phyloP scores from a whole-genome alignment of 2,113 vertebrate genomes.

The Furnarius figulus region DNA sequence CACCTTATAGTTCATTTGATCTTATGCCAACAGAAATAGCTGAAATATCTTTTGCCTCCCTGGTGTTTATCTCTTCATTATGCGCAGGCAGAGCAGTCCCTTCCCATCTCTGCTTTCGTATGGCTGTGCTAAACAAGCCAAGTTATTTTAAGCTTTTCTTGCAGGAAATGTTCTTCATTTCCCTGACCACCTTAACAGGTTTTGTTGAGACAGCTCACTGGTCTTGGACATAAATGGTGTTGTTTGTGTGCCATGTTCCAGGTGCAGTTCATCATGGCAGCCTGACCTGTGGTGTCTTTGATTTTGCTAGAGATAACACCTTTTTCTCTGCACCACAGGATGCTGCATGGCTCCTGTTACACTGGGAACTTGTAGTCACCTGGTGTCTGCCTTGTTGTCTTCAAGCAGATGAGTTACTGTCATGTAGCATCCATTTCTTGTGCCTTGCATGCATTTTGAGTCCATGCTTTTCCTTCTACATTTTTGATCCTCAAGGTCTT shows the following conservation, averaged over 20 bases:
- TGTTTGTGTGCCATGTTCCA: not conserved
- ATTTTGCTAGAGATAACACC: not conserved
- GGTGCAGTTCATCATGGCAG: not conserved
- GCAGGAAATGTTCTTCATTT: not conserved
- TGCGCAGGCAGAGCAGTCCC: not conserved
- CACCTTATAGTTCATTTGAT: not conserved
- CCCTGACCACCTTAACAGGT: not conserved
- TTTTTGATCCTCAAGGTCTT: not conserved
- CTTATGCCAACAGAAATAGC: not conserved
- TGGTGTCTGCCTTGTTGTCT: not conserved
- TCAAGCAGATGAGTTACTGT: not conserved
- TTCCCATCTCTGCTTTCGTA: not conserved
- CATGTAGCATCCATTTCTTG: not conserved
- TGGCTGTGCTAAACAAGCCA: not conserved
- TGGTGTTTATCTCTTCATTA: not conserved
- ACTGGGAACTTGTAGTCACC: not conserved
- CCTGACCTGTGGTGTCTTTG: not conserved
- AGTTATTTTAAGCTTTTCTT: not conserved
- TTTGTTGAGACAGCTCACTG: not conserved
- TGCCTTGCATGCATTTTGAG: not conserved
- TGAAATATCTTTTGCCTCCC: not conserved
- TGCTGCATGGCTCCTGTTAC: not conserved
- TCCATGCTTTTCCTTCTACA: not conserved
- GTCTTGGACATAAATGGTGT: not conserved
- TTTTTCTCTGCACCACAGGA: not conserved